These are phyloP conservation scores for Epinephelus coioides DNA, from an alignment of 2,797 vertebrate species.

Conservation along the genomic window DNA sequence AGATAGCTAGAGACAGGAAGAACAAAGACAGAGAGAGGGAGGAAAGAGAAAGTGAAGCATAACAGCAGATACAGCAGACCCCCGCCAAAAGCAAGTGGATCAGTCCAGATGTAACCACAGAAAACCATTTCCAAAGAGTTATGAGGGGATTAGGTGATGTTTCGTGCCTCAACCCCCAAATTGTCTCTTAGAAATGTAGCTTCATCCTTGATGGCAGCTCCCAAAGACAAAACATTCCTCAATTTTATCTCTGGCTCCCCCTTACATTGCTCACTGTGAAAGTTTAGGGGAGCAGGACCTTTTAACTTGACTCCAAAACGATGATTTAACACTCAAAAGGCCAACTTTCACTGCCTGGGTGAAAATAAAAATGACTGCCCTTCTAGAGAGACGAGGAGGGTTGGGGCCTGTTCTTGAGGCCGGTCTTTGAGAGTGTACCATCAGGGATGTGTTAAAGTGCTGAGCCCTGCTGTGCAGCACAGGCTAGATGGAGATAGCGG, in stretches of 20 bases:
- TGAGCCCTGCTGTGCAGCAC: slow-evolving; percentile 63
- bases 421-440: slow-evolving; percentile 72
- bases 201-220: slow-evolving; percentile 72
- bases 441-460: slow-evolving; percentile 69
- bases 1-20: slow-evolving; percentile 87
- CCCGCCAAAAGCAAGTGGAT: slow-evolving; percentile 68
- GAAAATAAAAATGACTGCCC: background rate
- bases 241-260: background rate
- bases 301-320: slow-evolving; percentile 34
- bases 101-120: slow-evolving; percentile 68
- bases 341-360: slow-evolving; percentile 15
- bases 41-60: slow-evolving; percentile 77
- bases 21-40: slow-evolving; percentile 68
- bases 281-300: slow-evolving; percentile 15
- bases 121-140: slow-evolving; percentile 68
- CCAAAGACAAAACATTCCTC: slow-evolving; percentile 61
- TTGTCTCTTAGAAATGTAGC: slow-evolving; percentile 62
- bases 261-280: slow-evolving; percentile 10
- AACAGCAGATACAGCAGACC: slow-evolving; percentile 74
- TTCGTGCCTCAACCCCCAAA: slow-evolving; percentile 46
- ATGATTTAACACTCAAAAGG: slow-evolving; percentile 27
- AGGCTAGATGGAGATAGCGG: slow-evolving; percentile 61
- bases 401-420: slow-evolving; percentile 8
- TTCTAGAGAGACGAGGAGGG: slow-evolving; percentile 14
- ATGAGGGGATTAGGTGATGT: slow-evolving; percentile 48